Base-by-base conservation (phyloP, 2,888 invertebrate genomes). In the Nebria brevicollis region DNA sequence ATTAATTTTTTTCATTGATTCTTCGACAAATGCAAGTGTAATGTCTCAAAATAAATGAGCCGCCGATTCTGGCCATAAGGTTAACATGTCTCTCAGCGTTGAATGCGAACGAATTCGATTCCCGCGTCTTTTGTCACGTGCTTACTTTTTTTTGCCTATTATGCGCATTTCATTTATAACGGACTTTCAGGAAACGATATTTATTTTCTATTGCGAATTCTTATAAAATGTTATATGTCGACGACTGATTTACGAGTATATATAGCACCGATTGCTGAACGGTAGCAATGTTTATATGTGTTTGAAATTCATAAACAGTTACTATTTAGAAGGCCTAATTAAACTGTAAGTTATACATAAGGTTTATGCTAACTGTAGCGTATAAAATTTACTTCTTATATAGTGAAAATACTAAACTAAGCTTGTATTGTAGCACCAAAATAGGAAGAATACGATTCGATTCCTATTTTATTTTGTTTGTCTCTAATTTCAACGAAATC, bases 321-420 rank as follows among this genome's bases (percentile, higher is more conserved):
- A 86, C 85, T 87, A 87, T 86, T 76, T 87, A 88, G 88, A 87
- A 87, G 88, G 88, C 88, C 88, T 88, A 88, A 88, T 85, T 88
- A 88, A 87, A 83, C 85, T 86, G 85, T 88, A 88, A 88, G 88
- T 85, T 85, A 83, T 68, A 80, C 43, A 66, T 65, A 79, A 42
- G 66, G 34, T 65, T 15, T 15, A 26, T 66, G 54, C 64, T 77
- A 65, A 34, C 34, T 43, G 72, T 64, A 72, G 77, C 8, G 42
- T 74, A 54, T 54, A 20, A 13, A 70, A 70, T 75, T 75, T 26
- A 75, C 11, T 75, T 64, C 64, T 15, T 64, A 20, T 43, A 26
- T 64, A 54, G 54, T 54, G 54, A 54, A 54, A 54, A 8, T 13
- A n/a, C n/a, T 75, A 75, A 64, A 64, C 20, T 73, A 73, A 73